Evolutionary conservation across 2,797 vertebrate species (phyloP), one percentile per base, ranked within the genome.

Genomic region (Erethizon dorsatum): DNA sequence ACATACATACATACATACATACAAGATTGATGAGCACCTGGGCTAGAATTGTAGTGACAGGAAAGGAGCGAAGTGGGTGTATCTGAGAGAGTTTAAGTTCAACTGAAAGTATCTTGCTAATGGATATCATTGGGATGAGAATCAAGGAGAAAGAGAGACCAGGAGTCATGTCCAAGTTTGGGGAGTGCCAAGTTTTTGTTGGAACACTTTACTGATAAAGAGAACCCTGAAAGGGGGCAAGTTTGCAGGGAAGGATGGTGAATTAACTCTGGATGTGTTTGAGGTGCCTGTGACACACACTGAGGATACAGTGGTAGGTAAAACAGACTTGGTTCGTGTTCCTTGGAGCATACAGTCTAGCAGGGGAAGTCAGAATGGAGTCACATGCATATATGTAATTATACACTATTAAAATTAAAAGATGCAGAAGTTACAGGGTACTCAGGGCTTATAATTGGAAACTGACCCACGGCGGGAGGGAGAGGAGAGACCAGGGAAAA

Each of bases 321-420:
- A 78, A 54, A 54, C 28, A 77, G 65, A 88, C 82, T 75, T 77
- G 56, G 52, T 65, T 80, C 20, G 1, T 83, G 20, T 14, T 88
- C 67, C 67, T 61, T 88, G 67, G 37, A 61, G 7, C 41, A 59
- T 73, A 45, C 0, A 41, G 41, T 85, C 73, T 90, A 91, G 69
- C 69, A 90, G 59, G 13, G 37, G 63, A 77, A 79, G 56, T 84
- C 75, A 94, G 86, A 92, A 87, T 45, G 41, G 41, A 83, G 82
- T 67, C 71, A 94, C 37, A 65, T 67, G 47, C 2, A 28, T 65
- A 61, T 85, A 33, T n/a, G 54, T 88, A 75, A 83, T 82, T 92
- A 65, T 67, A 75, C 5, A 31, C 4, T 87, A 26, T 73, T 91
- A 82, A 91, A 75, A 75, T 73, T 57, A 37, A 61, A 45, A 91